These are phyloP conservation scores for Frankliniella fusca DNA, from an alignment of 2,888 invertebrate genomes.

Conservation along the genomic window DNA sequence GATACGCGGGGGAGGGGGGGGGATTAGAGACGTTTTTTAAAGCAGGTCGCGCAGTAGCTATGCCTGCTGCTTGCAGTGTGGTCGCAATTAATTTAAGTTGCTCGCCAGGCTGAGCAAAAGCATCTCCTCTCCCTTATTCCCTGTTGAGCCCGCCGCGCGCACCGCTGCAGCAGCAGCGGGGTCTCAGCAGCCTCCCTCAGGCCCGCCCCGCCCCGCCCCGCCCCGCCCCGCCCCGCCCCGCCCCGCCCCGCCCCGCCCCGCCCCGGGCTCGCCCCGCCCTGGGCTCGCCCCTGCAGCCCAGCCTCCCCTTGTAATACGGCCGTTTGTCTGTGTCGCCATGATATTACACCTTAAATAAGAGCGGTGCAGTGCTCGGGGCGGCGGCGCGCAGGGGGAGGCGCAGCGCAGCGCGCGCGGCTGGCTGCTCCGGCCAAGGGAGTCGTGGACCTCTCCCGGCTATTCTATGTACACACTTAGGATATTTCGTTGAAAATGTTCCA, in stretches of 20 bases:
- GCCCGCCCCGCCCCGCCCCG: not conserved
- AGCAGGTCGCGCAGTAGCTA: too few relatives aligned
- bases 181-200: not conserved
- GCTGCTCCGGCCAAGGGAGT: too few relatives aligned
- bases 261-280: not conserved
- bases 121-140: too few relatives aligned
- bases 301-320: slow-evolving; percentile 7
- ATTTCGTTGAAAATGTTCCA: too few relatives aligned
- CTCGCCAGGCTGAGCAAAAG: too few relatives aligned
- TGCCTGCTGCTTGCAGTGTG: too few relatives aligned
- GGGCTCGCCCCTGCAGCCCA: not conserved
- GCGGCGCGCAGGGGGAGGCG: not conserved
- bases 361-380: not conserved
- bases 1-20: too few relatives aligned
- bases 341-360: slow-evolving; percentile 23
- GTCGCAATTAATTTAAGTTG: too few relatives aligned
- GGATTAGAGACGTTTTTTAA: not conserved
- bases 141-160: not conserved
- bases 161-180: not conserved
- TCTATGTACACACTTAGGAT: too few relatives aligned
- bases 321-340: slow-evolving; percentile 15
- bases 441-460: too few relatives aligned
- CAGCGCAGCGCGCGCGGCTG: not conserved
- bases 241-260: not conserved
- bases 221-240: not conserved